Conservation (phyloP, 1,140 invertebrate genomes). For the Uloborus diversus region DNA sequence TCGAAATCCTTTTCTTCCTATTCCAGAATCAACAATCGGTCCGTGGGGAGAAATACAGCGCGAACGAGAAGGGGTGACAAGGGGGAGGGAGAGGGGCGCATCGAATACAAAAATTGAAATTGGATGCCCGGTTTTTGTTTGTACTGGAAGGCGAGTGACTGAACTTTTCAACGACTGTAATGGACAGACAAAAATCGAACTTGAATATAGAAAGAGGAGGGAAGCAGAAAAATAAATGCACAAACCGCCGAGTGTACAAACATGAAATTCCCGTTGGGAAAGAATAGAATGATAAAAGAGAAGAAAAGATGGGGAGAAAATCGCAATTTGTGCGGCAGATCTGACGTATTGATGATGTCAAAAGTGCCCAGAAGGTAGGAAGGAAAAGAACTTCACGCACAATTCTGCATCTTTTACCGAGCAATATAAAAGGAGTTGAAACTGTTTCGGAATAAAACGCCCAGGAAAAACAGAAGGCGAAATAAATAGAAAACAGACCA, state of each 20-base stretch:
- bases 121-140: slow-evolving; percentile 52
- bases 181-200: slow-evolving; percentile 42
- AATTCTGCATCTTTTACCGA: background rate
- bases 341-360: slow-evolving; percentile 55
- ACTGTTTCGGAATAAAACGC: background rate
- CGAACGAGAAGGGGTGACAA: background rate
- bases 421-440: slow-evolving; percentile 20
- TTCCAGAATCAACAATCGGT: slow-evolving; percentile 51
- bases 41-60: slow-evolving; percentile 17
- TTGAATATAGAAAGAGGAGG: background rate
- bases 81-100: background rate
- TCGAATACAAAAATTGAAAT: slow-evolving; percentile 55
- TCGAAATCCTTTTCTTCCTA: slow-evolving; percentile 30
- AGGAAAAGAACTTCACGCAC: background rate
- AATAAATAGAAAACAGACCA: background rate
- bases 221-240: slow-evolving; percentile 35
- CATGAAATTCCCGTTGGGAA: background rate
- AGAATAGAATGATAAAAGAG: background rate
- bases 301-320: slow-evolving; percentile 46
- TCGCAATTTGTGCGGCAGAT: slow-evolving; percentile 52
- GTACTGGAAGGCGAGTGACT: slow-evolving; percentile 7
- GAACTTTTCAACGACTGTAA: background rate
- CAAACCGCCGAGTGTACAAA: slow-evolving; percentile 46
- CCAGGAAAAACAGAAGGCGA: background rate
- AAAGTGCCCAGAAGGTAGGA: background rate